phyloP scores from a whole-genome alignment of 2,113 vertebrate species.

The Tringa solitaria region DNA sequence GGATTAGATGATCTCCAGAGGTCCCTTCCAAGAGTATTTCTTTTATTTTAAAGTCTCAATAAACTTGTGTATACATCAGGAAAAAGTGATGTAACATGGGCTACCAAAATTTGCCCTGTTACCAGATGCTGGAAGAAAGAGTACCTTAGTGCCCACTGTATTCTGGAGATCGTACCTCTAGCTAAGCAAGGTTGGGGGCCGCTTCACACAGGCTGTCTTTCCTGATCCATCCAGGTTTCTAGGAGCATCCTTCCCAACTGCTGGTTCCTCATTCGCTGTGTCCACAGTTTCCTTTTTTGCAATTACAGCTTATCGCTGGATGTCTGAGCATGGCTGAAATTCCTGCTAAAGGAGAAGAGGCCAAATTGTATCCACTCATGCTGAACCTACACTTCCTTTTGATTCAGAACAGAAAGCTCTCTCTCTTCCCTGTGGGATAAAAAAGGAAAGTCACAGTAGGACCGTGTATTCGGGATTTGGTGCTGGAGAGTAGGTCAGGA shows the following conservation, averaged over 20 bases:
- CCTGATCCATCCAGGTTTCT: not conserved
- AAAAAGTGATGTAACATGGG: not conserved
- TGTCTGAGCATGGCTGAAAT: not conserved
- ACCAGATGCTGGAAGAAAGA: not conserved
- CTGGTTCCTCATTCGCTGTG: not conserved
- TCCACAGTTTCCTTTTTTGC: not conserved
- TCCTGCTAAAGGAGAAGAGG: not conserved
- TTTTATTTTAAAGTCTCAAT: not conserved
- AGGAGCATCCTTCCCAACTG: not conserved
- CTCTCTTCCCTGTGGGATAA: not conserved
- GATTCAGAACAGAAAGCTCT: not conserved
- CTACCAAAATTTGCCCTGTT: not conserved
- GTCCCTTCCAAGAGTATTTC: not conserved
- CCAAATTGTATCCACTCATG: not conserved
- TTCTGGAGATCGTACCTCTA: not conserved
- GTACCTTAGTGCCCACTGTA: not conserved
- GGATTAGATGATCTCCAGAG: too few species aligned
- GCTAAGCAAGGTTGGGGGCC: not conserved
- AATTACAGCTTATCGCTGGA: not conserved
- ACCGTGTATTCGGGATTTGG: not conserved
- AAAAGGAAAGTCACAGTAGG: not conserved
- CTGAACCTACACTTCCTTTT: not conserved
- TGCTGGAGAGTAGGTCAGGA: not conserved
- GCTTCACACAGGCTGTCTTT: not conserved
- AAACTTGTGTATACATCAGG: not conserved